Base-by-base conservation (phyloP, 2,797 vertebrate genomes). In the Anas flavirostris region DNA sequence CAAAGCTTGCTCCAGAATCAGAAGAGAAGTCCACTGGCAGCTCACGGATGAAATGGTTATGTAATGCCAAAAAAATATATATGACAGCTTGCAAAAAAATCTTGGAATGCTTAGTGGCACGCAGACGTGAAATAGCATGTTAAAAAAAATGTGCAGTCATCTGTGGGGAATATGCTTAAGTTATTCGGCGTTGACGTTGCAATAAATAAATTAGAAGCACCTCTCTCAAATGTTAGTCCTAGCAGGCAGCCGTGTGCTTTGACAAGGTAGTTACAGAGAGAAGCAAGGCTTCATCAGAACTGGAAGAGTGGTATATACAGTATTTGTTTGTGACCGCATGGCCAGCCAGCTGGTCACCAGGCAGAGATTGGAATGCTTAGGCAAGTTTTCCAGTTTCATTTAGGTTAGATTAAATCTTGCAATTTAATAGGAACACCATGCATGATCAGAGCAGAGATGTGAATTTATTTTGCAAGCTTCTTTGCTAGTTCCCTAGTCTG, bases 71-170 rank as follows among this genome's bases (percentile, higher is more conserved):
- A 95, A 91, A 95, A 93, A 75, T 75, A 89, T 50, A 90, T 46
- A 90, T 91, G 97, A 94, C 85, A 87, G 75, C 81, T 90, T 95
- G 94, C 94, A 94, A 82, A 94, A 96, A 94, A 72, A 63, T 85
- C 75, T 82, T 88, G 91, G 82, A 93, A 82, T 87, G 90, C 90
- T 94, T 78, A 74, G 92, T 82, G 94, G 84, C 69, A 90, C 1
- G 0, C 84, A 96, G 88, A 95, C 86, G 85, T 90, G 91, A 95
- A 94, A 83, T 56, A 80, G 82, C 2, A 46, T 83, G 94, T 94
- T 88, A 94, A 95, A 96, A 96, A 91, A 96, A 82, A 55, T 33
- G 94, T 94, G 76, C 83, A 96, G 75, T 95, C 95, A 96, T 94
- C 80, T 93, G 92, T 90, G 83, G 90, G 91, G 95, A 94, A 95